phyloP scores from a whole-genome alignment of 2,113 vertebrate species.

The Echinops telfairi region DNA sequence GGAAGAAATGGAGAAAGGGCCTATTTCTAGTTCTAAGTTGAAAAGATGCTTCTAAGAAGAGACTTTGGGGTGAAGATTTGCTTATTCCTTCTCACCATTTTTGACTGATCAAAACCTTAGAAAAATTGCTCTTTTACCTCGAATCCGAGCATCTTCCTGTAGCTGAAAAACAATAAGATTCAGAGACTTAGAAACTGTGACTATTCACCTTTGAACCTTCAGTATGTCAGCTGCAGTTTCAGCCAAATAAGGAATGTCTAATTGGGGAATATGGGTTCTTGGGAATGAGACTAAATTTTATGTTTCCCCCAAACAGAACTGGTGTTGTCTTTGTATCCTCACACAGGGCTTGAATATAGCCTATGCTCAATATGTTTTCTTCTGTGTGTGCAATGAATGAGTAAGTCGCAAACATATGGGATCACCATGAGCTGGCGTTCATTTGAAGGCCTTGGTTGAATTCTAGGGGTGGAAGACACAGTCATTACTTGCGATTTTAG shows the following conservation, averaged over 20 bases:
- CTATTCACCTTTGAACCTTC: background rate
- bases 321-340: background rate
- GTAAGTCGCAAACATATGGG: background rate
- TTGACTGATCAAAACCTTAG: conserved; percentile 15
- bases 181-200: conserved; percentile 22
- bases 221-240: background rate
- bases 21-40: background rate
- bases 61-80: conserved; percentile 28
- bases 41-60: background rate
- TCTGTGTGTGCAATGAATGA: background rate
- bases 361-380: background rate
- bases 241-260: background rate
- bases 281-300: background rate
- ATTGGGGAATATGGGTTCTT: background rate
- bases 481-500: background rate
- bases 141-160: conserved; percentile 72
- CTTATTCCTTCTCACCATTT: background rate
- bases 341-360: background rate
- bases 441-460: background rate
- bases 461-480: background rate
- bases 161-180: conserved; percentile 74
- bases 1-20: background rate
- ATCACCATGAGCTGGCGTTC: background rate
- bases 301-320: conserved; percentile 9
- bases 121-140: conserved; percentile 65